Evolutionary conservation across 1,140 invertebrate species (phyloP), one percentile per base, ranked within the genome.

Genomic region (Acyrthosiphon pisum): DNA sequence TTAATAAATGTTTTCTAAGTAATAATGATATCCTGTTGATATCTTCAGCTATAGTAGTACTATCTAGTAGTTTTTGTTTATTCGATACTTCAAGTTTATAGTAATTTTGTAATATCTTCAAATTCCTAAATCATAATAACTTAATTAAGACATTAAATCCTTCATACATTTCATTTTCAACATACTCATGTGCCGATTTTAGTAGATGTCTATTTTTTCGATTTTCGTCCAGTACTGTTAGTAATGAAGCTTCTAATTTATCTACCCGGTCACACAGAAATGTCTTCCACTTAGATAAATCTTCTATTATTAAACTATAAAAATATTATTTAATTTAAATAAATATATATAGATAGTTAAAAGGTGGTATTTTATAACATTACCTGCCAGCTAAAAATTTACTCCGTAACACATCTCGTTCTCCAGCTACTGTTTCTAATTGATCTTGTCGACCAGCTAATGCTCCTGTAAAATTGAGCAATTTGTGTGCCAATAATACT

Each of bases 341-440:
- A n/a, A 23, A 44, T 84, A 37, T 11, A 20, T 50, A 44, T 41
- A 37, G 35, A 6, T 81, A 89, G 30, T 18, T 50, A 35, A 35
- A 50, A 35, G 26, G 84, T 89, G 46, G 26, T 46, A 56, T 44
- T 53, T 50, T 53, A 60, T 46, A 86, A 46, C 20, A 94, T 90
- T 81, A 97, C 97, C 97, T 98, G 96, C 98, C 98, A 44, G 98
- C 98, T 94, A 99, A 95, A 95, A 98, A 99, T 96, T 99, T 99
- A 94, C 98, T 99, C 94, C 98, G 96, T 98, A 98, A 99, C 93
- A 99, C 98, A 96, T 99, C 98, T 95, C 98, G 98, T 94, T 99
- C 98, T 7, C 98, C 98, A 46, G 98, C 97, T 44, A 99, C 95
- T 96, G 97, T 98, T 95, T 99, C 98, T 7, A 98, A 97, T 96